Conservation (phyloP, 2,113 vertebrate species). For the Campylorhamphus procurvoides region DNA sequence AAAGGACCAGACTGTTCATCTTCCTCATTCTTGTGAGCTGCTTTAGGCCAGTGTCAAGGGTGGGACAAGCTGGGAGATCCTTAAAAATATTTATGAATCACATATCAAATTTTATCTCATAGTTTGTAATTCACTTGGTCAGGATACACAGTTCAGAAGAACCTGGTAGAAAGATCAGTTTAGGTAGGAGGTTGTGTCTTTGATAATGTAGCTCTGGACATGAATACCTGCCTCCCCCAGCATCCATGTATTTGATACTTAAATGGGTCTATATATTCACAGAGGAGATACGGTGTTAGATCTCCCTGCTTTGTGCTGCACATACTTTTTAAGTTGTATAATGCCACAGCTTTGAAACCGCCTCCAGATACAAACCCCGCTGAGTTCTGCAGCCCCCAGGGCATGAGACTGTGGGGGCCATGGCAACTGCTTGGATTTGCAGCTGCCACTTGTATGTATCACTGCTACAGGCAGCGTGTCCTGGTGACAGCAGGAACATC, state of each 20-base stretch:
- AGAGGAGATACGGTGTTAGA: neutral
- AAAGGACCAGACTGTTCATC: neutral
- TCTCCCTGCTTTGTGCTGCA: neutral
- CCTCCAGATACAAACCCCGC: neutral
- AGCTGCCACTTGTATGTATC: neutral
- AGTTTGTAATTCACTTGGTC: neutral
- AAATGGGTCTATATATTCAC: neutral
- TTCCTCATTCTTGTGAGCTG: neutral
- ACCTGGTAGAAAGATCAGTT: neutral
- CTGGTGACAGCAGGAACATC: neutral
- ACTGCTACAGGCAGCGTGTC: accelerated
- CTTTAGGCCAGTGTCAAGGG: neutral
- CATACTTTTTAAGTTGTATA: neutral
- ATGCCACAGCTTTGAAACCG: neutral
- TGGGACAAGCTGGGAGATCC: neutral
- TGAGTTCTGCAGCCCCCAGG: neutral
- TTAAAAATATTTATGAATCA: neutral
- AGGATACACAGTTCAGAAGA: neutral
- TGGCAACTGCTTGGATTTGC: neutral
- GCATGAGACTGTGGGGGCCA: neutral
- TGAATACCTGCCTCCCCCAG: neutral
- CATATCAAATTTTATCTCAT: neutral
- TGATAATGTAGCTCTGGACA: neutral
- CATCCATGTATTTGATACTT: neutral
- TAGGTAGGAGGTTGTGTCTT: neutral